Evolutionary conservation across 2,888 invertebrate species (phyloP).

Genomic region (Crioceris asparagi): DNA sequence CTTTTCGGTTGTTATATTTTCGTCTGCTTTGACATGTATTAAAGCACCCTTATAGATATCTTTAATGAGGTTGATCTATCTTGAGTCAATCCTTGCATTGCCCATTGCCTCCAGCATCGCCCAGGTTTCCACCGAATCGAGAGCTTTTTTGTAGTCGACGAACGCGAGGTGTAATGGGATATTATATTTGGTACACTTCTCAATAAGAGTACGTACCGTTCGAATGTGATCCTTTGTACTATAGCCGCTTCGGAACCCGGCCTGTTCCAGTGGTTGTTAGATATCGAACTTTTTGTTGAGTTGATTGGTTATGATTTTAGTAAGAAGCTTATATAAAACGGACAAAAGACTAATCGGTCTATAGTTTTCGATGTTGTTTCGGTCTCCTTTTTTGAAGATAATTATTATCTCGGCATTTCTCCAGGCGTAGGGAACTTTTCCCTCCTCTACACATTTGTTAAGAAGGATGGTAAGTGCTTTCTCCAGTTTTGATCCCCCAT

Average conservation of each 20-base stretch:
- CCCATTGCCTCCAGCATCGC: background rate
- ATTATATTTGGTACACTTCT: too few relatives aligned
- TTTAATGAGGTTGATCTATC: background rate
- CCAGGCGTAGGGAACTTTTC: constrained; percentile 1
- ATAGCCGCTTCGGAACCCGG: constrained; percentile 2
- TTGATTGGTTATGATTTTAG: constrained; percentile 4
- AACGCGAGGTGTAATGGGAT: background rate
- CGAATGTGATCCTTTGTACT: constrained; percentile 2
- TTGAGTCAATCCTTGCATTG: too few relatives aligned
- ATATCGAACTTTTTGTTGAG: constrained; percentile 5
- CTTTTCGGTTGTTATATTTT: constrained; percentile 1
- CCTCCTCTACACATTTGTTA: background rate
- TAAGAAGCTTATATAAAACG: constrained; percentile 5
- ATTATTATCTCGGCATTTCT: too few relatives aligned
- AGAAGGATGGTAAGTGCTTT: background rate
- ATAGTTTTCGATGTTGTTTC: background rate
- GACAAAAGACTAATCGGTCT: constrained; percentile 2
- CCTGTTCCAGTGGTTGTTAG: constrained; percentile 1
- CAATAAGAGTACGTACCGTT: background rate
- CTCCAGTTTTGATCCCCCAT: too few relatives aligned
- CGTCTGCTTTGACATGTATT: constrained; percentile 1
- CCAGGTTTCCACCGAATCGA: constrained; percentile 1
- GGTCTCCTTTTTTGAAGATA: constrained; percentile 2
- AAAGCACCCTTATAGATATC: background rate
- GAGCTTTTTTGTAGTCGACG: background rate